phyloP scores from a whole-genome alignment of 1,140 invertebrate species.

The Dolichoris vasculosae region DNA sequence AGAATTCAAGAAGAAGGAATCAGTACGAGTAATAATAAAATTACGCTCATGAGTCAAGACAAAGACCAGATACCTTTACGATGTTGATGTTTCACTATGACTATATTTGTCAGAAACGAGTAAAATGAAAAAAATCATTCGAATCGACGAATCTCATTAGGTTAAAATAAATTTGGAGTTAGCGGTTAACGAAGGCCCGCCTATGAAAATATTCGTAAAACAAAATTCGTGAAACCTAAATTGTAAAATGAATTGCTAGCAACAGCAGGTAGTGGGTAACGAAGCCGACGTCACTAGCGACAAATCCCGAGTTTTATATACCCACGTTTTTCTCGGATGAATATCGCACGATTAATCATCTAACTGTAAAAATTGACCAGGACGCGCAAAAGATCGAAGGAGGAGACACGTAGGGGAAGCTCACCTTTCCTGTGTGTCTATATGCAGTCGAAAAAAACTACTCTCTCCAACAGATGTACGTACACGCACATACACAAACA shows the following conservation, averaged over 20 bases:
- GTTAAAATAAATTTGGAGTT: not conserved
- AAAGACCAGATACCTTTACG: slow-evolving; percentile 13
- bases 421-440: slow-evolving; percentile 46
- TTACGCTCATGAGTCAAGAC: not conserved
- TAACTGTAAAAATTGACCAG: slow-evolving; percentile 14
- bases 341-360: slow-evolving; percentile 10
- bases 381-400: slow-evolving; percentile 5
- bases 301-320: slow-evolving; percentile 44
- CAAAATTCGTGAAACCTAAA: not conserved
- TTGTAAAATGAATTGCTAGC: not conserved
- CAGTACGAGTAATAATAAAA: not conserved
- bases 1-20: not conserved
- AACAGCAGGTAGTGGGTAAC: slow-evolving; percentile 19
- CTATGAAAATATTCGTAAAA: not conserved
- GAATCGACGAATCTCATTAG: not conserved
- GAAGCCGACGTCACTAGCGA: slow-evolving; percentile 29
- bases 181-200: no score
- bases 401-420: slow-evolving; percentile 18
- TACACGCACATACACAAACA: slow-evolving; percentile 16
- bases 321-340: slow-evolving; percentile 13
- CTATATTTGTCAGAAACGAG: not conserved
- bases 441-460: slow-evolving; percentile 45
- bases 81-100: not conserved
- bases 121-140: not conserved
- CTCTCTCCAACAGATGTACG: slow-evolving; percentile 30